Conservation (phyloP, 2,888 invertebrate species). For the Tinea trinotella region DNA sequence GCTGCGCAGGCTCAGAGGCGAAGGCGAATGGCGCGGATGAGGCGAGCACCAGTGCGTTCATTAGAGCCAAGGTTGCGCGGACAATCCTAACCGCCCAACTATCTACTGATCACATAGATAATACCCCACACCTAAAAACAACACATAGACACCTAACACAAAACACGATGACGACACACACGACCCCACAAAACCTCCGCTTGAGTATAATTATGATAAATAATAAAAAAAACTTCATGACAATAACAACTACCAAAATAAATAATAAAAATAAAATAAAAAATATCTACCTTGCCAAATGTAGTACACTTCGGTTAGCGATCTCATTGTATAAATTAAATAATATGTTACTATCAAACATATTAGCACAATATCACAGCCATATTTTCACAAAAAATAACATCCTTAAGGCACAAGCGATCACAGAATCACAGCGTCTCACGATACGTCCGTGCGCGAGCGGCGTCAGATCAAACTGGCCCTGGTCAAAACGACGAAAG, state of each 20-base stretch:
- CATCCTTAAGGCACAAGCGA: conserved; percentile 62
- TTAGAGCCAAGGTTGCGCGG: conserved; percentile 65
- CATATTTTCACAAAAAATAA: conserved; percentile 63
- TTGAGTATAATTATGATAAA: background rate
- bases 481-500: conserved; percentile 71
- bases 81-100: conserved; percentile 36
- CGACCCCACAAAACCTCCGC: conserved; percentile 6
- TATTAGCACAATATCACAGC: conserved; percentile 70
- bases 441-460: conserved; percentile 69
- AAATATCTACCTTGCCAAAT: conserved; percentile 65
- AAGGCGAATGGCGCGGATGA: conserved; percentile 69
- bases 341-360: conserved; percentile 66
- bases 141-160: conserved; percentile 28
- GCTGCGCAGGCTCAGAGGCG: conserved; percentile 59
- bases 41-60: conserved; percentile 60
- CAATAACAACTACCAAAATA: conserved; percentile 23
- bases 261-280: conserved; percentile 42
- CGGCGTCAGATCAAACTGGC: conserved; percentile 70
- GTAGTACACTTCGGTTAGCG: conserved; percentile 68
- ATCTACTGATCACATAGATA: conserved; percentile 29
- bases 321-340: conserved; percentile 70
- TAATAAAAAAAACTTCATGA: background rate
- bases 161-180: conserved; percentile 15
- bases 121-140: background rate
- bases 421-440: conserved; percentile 62